These are phyloP conservation scores for Papilio glaucus DNA, from an alignment of 1,140 invertebrate species.

Conservation along the genomic window DNA sequence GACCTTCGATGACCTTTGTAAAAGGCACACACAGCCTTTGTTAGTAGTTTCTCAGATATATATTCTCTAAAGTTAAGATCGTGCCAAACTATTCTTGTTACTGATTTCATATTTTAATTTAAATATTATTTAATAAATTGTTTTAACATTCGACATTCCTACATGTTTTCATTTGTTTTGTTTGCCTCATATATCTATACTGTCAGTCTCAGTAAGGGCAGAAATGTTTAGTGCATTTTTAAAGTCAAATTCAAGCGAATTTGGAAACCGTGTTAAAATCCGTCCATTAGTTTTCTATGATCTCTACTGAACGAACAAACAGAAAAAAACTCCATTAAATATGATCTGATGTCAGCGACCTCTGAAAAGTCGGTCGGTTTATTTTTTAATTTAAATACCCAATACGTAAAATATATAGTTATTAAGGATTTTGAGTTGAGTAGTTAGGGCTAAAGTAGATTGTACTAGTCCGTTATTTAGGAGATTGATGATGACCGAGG, in stretches of 20 bases:
- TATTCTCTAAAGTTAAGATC: no score
- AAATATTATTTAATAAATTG: neutral
- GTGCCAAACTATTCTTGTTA: no score
- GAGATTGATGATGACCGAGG: no score
- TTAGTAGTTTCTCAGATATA: no score
- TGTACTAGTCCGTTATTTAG: no score
- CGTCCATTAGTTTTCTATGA: neutral
- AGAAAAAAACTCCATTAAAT: neutral
- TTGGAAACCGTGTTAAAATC: constrained; percentile 1
- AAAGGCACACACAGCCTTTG: no score
- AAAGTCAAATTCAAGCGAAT: neutral
- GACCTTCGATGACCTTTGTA: no score
- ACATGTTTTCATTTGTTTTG: neutral
- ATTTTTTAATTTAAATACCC: no score
- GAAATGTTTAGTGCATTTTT: neutral
- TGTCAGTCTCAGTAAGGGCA: neutral
- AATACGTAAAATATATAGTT: no score
- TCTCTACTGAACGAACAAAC: neutral
- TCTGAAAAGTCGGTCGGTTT: no score
- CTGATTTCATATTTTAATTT: neutral
- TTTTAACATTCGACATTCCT: neutral
- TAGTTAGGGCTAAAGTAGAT: no score
- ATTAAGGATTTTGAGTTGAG: no score
- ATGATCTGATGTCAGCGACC: neutral
- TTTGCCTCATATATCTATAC: constrained; percentile 9